Evolutionary conservation across 2,888 invertebrate genomes (phyloP).

Genomic region (Napeogenes sylphis): DNA sequence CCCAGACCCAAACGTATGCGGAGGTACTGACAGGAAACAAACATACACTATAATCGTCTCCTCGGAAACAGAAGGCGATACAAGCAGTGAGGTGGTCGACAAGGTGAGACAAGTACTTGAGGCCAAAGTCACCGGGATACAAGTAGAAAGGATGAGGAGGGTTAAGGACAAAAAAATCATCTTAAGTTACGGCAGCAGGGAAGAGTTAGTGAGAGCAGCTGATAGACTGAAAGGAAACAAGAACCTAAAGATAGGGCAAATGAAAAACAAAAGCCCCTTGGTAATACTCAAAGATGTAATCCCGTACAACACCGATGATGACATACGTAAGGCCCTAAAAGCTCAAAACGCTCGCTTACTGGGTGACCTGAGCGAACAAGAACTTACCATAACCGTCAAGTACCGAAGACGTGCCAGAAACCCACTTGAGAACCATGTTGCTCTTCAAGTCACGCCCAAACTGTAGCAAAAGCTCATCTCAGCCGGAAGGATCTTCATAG

Average conservation of each 20-base stretch:
- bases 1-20: too few species aligned
- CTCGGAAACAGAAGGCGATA: too few species aligned
- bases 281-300: conserved; percentile 20
- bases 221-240: background rate
- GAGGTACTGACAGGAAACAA: too few species aligned
- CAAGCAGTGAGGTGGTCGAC: too few species aligned
- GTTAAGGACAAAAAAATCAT: too few species aligned
- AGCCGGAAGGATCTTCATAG: conserved; percentile 1
- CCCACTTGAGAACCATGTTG: conserved; percentile 8
- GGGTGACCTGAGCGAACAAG: background rate
- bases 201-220: too few species aligned
- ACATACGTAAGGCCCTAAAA: background rate
- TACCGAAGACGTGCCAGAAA: conserved; percentile 16
- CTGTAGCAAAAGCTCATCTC: conserved; percentile 9
- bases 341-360: conserved; percentile 2
- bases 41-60: too few species aligned
- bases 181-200: too few species aligned
- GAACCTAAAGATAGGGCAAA: background rate
- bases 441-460: conserved; percentile 11
- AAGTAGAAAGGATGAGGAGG: too few species aligned
- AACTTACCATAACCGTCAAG: background rate
- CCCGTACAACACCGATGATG: conserved; percentile 17
- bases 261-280: conserved; percentile 18
- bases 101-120: too few species aligned
- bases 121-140: too few species aligned